Evolutionary conservation across 1,140 invertebrate genomes (phyloP), one percentile per base, ranked within the genome.

Genomic region (Drosophila setifemur): DNA sequence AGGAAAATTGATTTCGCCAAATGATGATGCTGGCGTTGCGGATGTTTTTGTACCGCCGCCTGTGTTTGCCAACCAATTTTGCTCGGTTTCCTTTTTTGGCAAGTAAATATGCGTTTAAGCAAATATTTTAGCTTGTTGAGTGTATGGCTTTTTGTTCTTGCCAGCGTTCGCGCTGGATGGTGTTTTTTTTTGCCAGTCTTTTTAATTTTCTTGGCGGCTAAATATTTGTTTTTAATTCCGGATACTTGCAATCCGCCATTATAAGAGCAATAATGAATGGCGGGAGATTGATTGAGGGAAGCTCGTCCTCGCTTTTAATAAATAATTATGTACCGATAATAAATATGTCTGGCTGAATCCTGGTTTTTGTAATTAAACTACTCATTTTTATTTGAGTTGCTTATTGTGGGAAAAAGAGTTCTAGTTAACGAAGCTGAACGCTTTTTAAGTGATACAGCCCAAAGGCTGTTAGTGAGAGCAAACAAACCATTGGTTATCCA

Each of bases 151-250:
- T 53, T 47, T 61, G 61, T 67, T 53, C n/a, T 39, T 44, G 50
- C 48, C 35, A 18, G 9, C 26, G 57, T 42, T 50, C 21, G 50
- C 23, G 39, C 2, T 31, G 60, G 4, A 14, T 26, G 52, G 47
- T 47, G 48, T 35, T 55, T 57, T 35, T 26, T 73, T 54, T 40
- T 42, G n/a, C n/a, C n/a, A n/a, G n/a, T n/a, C n/a, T 37, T 60
- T 63, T 23, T 11, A 40, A 61, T 53, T 31, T 45, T 37, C 16
- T 49, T 53, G 42, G 26, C 43, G 31, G 50, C 40, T 71, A 71
- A 85, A 79, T 85, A 73, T 86, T 85, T 85, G 61, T 26, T 85
- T 85, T 85, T 85, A 75, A 85, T 85, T 85, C 67, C 66, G 53
- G 57, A 53, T 68, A 74, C 71, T 79, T 74, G 39, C 73, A 60